Base-by-base conservation (phyloP, 1,140 invertebrate genomes). In the Meloidogyne floridensis region DNA sequence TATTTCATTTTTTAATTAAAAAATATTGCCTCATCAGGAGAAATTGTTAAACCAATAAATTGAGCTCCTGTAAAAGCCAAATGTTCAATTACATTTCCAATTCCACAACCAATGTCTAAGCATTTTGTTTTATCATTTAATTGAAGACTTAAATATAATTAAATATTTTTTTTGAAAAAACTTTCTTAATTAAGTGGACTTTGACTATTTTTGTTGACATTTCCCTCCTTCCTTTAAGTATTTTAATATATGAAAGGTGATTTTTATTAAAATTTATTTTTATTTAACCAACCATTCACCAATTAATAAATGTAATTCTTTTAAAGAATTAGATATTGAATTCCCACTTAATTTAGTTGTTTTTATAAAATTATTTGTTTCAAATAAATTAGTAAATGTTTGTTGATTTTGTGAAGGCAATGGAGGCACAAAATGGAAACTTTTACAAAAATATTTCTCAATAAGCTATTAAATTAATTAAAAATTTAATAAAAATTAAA, bases 371-470 rank as follows among this genome's bases (percentile, higher is more conserved):
- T 65, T 51, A 43, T n/a, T 7, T 20, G 8, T 11, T 42, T 43
- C n/a, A 71, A 11, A 69, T 69, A 43, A 51, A 76, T 32, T 43
- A 59, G 43, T 11, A 53, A 42, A 75, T 10, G 54, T 51, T 54
- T 18, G 32, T 42, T 77, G 11, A 59, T 77, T 56, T n/a, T 77
- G 32, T 69, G 43, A 15, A 32, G 75, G 75, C 9, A 77, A 43
- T 65, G 88, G 89, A 47, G 89, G 89, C 13, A 87, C 87, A 74
- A 90, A 89, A 75, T 90, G 89, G 71, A 89, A 89, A 81, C 87
- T 90, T n/a, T 88, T 88, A 74, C 84, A 85, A 75, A 89, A 89
- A 81, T 89, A 89, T 65, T 89, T 78, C 69, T 90, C 87, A 59
- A 89, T 89, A 72, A 87, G n/a, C 75, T 77, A 47, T 6, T n/a